These are phyloP conservation scores for Archivesica marissinica DNA, from an alignment of 1,140 invertebrate genomes.

Conservation along the genomic window DNA sequence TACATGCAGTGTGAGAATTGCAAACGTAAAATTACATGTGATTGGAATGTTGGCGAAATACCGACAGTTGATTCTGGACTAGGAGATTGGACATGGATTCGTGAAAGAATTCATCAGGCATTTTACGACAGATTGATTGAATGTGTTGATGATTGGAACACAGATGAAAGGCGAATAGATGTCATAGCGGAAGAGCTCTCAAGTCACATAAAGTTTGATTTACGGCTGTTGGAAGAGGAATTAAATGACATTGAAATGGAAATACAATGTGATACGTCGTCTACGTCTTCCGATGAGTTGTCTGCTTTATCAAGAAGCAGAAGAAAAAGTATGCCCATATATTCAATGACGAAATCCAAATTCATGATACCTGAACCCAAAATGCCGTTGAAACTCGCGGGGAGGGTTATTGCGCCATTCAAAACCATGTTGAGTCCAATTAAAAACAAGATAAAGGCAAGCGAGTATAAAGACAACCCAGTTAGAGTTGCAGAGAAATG, in stretches of 20 bases:
- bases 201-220: constrained; percentile 37
- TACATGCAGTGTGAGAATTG: constrained; percentile 9
- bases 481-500: constrained; percentile 17
- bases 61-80: constrained; percentile 2
- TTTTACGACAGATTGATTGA: constrained; percentile 36
- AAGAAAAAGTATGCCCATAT: not conserved
- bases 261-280: constrained; percentile 49
- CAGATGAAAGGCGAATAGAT: constrained; percentile 23
- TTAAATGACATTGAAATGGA: constrained; percentile 61
- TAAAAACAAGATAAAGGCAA: constrained; percentile 31
- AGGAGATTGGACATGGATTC: constrained; percentile 35
- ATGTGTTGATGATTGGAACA: constrained; percentile 50
- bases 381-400: constrained; percentile 23
- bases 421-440: not conserved
- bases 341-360: constrained; percentile 12
- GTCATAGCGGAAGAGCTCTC: constrained; percentile 26
- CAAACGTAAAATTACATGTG: not conserved
- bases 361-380: not conserved
- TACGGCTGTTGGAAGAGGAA: constrained; percentile 65
- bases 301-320: not conserved
- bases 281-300: constrained; percentile 34
- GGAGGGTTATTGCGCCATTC: constrained; percentile 25
- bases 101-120: constrained; percentile 9
- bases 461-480: constrained; percentile 32
- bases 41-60: not conserved